Base-by-base conservation (phyloP, 2,113 vertebrate genomes). In the Hystrix brachyura region DNA sequence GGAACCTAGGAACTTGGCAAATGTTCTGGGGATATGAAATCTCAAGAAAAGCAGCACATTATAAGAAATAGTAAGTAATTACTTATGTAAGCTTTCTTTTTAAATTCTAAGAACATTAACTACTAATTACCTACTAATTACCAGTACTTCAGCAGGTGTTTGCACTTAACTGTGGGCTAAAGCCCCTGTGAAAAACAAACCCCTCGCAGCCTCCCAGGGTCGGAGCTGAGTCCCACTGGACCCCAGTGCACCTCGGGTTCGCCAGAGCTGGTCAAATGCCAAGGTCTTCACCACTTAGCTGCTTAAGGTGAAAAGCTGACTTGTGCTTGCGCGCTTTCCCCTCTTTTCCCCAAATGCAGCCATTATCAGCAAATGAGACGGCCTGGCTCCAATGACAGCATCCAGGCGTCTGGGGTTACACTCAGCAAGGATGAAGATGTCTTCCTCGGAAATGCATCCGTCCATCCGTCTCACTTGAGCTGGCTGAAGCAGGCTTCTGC, bases 71-170 rank as follows among this genome's bases (percentile, higher is more conserved):
- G 99, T 99, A 99, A 99, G 99, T 99, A 99, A 99, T 99, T 99
- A 99, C 99, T 99, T 99, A 99, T 99, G 99, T 99, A 99, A 99
- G 99, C 99, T 99, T 99, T 99, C 99, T 99, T 99, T 99, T 99
- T 99, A 99, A 99, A 99, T 99, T 99, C 99, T 99, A 99, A 99
- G 99, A 99, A 99, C 99, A 99, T 99, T 99, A 99, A 99, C 99
- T 99, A 99, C 99, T 99, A 99, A 99, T 99, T 99, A 99, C 99
- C 99, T 99, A 99, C 99, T 99, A 99, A 99, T 99, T 99, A 99
- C 99, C 99, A 99, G 99, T 99, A 99, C 99, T 99, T 99, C 99
- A 99, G 99, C 99, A 99, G 99, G 99, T 99, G 99, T 99, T 99
- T 99, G 99, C 99, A 99, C 99, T 99, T 99, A 99, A 99, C 99